These are phyloP conservation scores for Psittacula derbiana DNA, from an alignment of 2,797 vertebrate species.

Conservation along the genomic window DNA sequence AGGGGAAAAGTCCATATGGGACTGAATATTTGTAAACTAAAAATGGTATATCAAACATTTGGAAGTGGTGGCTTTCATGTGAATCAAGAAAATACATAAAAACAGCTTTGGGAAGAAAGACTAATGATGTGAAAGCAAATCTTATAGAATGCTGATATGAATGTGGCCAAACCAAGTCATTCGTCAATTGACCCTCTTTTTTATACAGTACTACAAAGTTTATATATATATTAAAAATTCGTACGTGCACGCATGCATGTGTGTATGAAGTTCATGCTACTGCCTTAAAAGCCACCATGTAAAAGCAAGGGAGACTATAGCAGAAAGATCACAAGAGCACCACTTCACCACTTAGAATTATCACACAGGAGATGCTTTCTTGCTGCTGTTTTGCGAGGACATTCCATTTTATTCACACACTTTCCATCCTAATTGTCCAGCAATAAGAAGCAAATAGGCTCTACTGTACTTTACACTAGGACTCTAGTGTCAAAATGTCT, in stretches of 20 bases:
- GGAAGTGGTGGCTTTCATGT: neutral
- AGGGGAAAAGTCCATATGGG: neutral
- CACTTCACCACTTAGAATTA: neutral
- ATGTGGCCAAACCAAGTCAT: neutral
- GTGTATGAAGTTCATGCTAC: neutral
- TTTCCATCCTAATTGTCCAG: conserved; percentile 59
- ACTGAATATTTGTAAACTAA: neutral
- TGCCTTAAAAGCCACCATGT: neutral
- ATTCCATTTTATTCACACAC: conserved; percentile 29
- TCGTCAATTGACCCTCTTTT: neutral
- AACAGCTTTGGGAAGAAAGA: neutral
- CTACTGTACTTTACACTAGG: conserved; percentile 28
- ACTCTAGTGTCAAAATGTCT: conserved; percentile 44
- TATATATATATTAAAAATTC: neutral
- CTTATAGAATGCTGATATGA: neutral
- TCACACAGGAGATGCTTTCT: neutral
- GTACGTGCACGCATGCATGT: accelerated
- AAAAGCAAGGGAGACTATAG: neutral
- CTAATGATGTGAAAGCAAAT: neutral
- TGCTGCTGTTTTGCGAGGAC: conserved; percentile 41
- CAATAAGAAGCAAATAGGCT: conserved; percentile 58
- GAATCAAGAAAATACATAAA: neutral
- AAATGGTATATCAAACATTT: neutral
- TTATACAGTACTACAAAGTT: neutral
- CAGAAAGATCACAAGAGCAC: neutral